Percentiles rank a stretch among this genome's conserved stretches.
Evolutionary conservation across 1,140 invertebrate species (phyloP).

Genomic region (Aphelinus certus): DNA sequence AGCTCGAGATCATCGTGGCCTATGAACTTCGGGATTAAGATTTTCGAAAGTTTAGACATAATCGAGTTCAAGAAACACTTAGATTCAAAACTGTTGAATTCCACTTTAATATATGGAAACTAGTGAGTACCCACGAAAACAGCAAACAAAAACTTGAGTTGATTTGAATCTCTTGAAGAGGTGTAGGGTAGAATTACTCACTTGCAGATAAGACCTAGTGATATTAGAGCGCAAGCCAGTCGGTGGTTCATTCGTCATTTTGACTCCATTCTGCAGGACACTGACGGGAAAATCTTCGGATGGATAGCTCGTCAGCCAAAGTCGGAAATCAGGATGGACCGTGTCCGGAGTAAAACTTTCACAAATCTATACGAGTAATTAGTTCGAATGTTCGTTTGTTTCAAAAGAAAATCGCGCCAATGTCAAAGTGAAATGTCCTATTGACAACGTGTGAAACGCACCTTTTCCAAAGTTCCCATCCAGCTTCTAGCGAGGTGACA

Average conservation of each 20-base stretch:
- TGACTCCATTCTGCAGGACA: constrained; percentile 93
- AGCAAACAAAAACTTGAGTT: constrained; percentile 24
- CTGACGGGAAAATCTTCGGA: constrained; percentile 89
- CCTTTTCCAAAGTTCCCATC: constrained; percentile 85
- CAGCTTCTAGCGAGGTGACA: constrained; percentile 95
- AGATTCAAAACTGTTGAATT: too few species aligned
- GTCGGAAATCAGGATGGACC: constrained; percentile 86
- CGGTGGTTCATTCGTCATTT: constrained; percentile 96
- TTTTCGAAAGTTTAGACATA: too few species aligned
- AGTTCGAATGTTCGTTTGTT: not conserved
- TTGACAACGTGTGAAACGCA: constrained; percentile 42
- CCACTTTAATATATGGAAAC: too few species aligned
- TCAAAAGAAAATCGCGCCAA: constrained; percentile 7
- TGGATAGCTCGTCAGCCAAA: constrained; percentile 95
- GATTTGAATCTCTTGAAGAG: not conserved
- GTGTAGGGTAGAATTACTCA: constrained; percentile 51
- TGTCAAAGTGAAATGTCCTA: constrained; percentile 8
- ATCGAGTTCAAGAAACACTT: too few species aligned
- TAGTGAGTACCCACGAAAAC: too few species aligned
- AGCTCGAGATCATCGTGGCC: too few species aligned
- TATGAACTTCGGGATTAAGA: too few species aligned
- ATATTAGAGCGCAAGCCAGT: constrained; percentile 81
- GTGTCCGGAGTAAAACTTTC: constrained; percentile 79
- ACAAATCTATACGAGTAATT: constrained; percentile 71
- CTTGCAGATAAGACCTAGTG: constrained; percentile 74